phyloP scores from a whole-genome alignment of 2,797 vertebrate species.

The Hafferia zeledoni region DNA sequence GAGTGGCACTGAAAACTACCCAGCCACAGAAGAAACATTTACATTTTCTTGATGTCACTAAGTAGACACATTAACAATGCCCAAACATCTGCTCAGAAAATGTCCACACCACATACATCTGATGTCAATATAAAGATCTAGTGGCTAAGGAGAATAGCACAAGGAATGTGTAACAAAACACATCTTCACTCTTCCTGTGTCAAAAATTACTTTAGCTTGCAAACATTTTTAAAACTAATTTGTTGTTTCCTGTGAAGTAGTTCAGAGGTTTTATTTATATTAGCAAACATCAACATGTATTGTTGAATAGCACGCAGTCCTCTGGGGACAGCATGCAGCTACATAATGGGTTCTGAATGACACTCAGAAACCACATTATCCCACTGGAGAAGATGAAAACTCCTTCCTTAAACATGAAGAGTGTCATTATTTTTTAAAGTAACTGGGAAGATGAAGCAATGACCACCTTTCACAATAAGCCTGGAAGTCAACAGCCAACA shows the following conservation, averaged over 20 bases:
- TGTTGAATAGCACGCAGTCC: background rate
- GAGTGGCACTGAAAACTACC: background rate
- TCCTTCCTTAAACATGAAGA: background rate
- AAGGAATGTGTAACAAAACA: background rate
- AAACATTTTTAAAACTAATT: background rate
- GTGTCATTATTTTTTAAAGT: background rate
- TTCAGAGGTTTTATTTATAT: background rate
- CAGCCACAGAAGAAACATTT: background rate
- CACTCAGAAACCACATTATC: background rate
- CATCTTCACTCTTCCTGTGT: background rate
- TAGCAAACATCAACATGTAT: background rate
- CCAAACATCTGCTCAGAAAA: background rate
- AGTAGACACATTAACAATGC: background rate
- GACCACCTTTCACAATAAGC: background rate
- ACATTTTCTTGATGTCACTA: background rate
- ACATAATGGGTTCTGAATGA: background rate
- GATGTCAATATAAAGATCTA: background rate
- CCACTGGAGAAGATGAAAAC: background rate
- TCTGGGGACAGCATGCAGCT: background rate
- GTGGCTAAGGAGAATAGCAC: background rate
- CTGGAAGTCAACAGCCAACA: background rate
- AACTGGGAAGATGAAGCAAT: background rate
- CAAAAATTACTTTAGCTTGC: background rate
- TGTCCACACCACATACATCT: background rate
- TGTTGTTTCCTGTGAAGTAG: background rate